Percentiles rank a stretch among this genome's conserved stretches.
Evolutionary conservation across 2,797 vertebrate genomes (phyloP).

Genomic region (Thalassophryne amazonica): DNA sequence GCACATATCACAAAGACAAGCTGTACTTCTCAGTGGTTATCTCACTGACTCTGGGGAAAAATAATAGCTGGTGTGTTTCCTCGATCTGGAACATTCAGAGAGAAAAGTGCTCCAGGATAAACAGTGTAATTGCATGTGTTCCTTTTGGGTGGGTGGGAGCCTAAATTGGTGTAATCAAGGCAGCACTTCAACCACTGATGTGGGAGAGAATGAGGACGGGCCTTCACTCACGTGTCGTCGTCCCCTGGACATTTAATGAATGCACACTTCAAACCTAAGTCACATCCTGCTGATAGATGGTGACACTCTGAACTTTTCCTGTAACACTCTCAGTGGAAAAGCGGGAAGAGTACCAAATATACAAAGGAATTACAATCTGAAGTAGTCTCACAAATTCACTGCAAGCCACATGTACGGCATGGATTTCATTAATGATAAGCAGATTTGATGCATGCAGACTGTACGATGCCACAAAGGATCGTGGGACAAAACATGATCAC

Average conservation of each 20-base stretch:
- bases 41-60: background rate
- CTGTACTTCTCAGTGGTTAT: background rate
- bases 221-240: constrained; percentile 19
- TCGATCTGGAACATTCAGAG: background rate
- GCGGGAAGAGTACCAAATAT: background rate
- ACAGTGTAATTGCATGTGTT: constrained; percentile 68
- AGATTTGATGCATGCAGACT: no score
- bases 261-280: constrained; percentile 46
- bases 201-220: constrained; percentile 54
- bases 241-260: constrained; percentile 50
- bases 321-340: background rate
- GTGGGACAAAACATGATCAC: no score
- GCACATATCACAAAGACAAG: background rate
- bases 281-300: constrained; percentile 55
- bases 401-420: no score
- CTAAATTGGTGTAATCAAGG: constrained; percentile 67
- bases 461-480: no score
- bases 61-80: constrained; percentile 23
- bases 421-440: no score
- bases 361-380: background rate
- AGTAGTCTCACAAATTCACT: no score
- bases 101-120: constrained; percentile 50
- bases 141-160: constrained; percentile 58
- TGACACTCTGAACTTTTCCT: constrained; percentile 3
- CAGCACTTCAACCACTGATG: constrained; percentile 50